Percentiles rank a stretch among this genome's conserved stretches.
phyloP scores from a whole-genome alignment of 64 coral and sea anemone genomes.

The Cladopsammia gracilis region DNA sequence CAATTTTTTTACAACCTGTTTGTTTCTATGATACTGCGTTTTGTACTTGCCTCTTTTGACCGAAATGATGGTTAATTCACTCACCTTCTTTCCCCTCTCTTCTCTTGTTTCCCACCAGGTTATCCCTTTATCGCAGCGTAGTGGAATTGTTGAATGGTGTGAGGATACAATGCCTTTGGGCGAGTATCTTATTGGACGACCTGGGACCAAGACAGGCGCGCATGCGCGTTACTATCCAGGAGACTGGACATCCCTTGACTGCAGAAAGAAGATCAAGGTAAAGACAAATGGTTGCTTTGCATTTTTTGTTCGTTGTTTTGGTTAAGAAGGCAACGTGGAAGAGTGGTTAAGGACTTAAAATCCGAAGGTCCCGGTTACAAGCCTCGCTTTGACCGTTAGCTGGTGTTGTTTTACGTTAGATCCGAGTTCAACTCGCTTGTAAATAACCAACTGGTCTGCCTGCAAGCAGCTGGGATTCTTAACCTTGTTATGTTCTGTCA shows the following conservation, averaged over 20 bases:
- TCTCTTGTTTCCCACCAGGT: conserved; percentile 57
- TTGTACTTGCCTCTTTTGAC: not conserved
- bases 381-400: too few species aligned
- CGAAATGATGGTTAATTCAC: not conserved
- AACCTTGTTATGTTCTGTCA: too few species aligned
- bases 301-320: not conserved
- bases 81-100: too few species aligned
- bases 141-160: conserved; percentile 98
- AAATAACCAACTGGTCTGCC: too few species aligned
- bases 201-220: conserved; percentile 76
- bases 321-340: too few species aligned
- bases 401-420: too few species aligned
- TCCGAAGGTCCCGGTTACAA: too few species aligned
- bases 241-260: conserved; percentile 88
- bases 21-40: too few species aligned
- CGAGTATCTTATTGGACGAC: conserved; percentile 87
- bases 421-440: too few species aligned
- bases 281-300: not conserved
- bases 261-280: conserved; percentile 84
- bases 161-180: conserved; percentile 93
- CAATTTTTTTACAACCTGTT: too few species aligned
- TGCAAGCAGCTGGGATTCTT: too few species aligned
- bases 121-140: conserved; percentile 93
- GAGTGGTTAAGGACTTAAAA: too few species aligned
- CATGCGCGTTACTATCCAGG: conserved; percentile 91